phyloP scores from a whole-genome alignment of 2,888 invertebrate species.

The Microctonus aethiopoides region DNA sequence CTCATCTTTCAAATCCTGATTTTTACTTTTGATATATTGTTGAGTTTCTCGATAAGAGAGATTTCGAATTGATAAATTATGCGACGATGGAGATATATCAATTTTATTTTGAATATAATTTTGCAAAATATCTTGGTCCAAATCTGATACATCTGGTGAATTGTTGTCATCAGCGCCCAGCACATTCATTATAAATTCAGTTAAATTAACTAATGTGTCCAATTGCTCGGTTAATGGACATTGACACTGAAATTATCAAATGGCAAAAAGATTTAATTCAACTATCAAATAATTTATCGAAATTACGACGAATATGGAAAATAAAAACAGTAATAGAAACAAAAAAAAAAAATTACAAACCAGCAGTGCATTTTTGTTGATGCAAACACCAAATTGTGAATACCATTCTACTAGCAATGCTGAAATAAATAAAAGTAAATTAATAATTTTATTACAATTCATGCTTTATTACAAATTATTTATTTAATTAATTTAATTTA shows the following conservation, averaged over 20 bases:
- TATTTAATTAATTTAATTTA: not conserved
- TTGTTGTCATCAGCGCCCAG: slow-evolving; percentile 9
- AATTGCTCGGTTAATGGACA: slow-evolving; percentile 23
- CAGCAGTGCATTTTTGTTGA: slow-evolving; percentile 21
- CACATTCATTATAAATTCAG: slow-evolving; percentile 25
- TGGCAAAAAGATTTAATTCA: not conserved
- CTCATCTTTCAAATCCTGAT: slow-evolving; percentile 5
- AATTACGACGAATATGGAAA: not conserved
- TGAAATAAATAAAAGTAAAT: not conserved
- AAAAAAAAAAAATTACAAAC: slow-evolving; percentile 10
- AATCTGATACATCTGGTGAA: not conserved
- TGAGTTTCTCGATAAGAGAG: slow-evolving; percentile 10
- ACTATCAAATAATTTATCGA: not conserved
- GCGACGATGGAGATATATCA: slow-evolving; percentile 12
- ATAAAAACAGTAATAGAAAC: not conserved
- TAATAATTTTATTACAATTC: not conserved
- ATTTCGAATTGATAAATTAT: slow-evolving; percentile 8
- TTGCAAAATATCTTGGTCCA: slow-evolving; percentile 1
- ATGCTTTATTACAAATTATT: not conserved
- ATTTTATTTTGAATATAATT: slow-evolving; percentile 11
- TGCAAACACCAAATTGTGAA: slow-evolving; percentile 21
- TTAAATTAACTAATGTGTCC: slow-evolving; percentile 17
- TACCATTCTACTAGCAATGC: slow-evolving; percentile 26
- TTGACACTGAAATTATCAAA: slow-evolving; percentile 17
- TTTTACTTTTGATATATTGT: slow-evolving; percentile 15